Evolutionary conservation across 1,140 invertebrate genomes (phyloP), one percentile per base, ranked within the genome.

Genomic region (Cotesia glomerata): DNA sequence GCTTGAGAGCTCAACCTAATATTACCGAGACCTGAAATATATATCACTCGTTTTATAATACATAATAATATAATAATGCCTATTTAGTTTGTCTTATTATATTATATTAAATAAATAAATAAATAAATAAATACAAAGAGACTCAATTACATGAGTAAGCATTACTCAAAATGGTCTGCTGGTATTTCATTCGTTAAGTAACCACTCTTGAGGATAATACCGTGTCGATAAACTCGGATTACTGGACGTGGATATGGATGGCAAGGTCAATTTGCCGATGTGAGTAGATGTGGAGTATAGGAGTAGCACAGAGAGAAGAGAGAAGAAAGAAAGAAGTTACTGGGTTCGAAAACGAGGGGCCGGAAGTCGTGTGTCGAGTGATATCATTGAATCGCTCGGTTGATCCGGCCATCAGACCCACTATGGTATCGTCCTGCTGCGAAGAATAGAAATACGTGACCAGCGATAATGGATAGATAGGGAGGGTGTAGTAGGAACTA

Each of bases 401-500:
- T 67, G 65, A 67, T 52, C 32, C 49, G 49, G 18, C 36, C 34
- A 61, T n/a, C 35, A 13, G 34, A 45, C 62, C 16, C 62, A 45
- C 39, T 45, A 45, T 45, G 62, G 45, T 52, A 39, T 39, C 5
- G 65, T 54, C 63, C 39, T 54, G 13, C 14, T 35, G 18, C 49
- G 26, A 32, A 66, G 5, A 58, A 35, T 45, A 68, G n/a, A 68
- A 58, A 68, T 26, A 65, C 49, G 51, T 71, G 61, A 71, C 49
- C 61, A 71, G 54, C 62, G 69, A 56, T 72, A 72, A 72, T 67
- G 71, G 64, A 67, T 65, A 64, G 2, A 5, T 34, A 26, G 16
- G 35, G 26, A 39, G 36, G 7, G 58, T 4, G 39, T 45, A 45
- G 39, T 45, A 45, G 7, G 7, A 45, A 52, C 49, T 67, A 67